Evolutionary conservation across 53 echinoderm and acorn worm species (phyloP).

Genomic region (Astropecten irregularis): DNA sequence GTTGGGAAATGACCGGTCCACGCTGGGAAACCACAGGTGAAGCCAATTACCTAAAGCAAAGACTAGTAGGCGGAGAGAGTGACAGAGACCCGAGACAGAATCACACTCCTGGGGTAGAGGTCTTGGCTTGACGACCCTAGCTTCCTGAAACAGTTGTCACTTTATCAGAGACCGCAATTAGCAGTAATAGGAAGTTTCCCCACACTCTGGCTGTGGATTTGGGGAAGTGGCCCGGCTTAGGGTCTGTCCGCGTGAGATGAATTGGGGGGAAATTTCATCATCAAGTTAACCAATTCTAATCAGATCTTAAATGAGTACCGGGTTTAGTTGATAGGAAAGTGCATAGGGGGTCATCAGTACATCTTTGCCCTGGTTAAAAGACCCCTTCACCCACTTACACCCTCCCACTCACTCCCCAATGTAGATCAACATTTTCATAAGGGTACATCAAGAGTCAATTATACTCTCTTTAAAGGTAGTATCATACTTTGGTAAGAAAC

Average conservation of each 20-base stretch:
- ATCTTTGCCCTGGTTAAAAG: no score
- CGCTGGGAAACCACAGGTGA: neutral
- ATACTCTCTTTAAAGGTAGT: no score
- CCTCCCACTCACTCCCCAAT: no score
- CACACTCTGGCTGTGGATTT: no score
- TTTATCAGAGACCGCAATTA: slow-evolving; percentile 11
- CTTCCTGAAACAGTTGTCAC: slow-evolving; percentile 18
- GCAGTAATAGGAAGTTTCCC: slow-evolving; percentile 45
- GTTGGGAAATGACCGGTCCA: slow-evolving; percentile 3
- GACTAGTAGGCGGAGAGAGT: no score
- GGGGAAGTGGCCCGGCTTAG: slow-evolving; percentile 1
- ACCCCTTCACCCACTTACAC: no score
- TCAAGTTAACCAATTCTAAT: neutral
- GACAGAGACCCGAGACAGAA: no score
- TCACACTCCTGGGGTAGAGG: no score
- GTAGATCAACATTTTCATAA: no score
- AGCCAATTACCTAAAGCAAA: neutral
- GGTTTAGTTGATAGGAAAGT: neutral
- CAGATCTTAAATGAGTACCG: neutral
- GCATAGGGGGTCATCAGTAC: no score
- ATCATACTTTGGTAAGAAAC: no score
- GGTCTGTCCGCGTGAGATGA: neutral
- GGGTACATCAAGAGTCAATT: no score
- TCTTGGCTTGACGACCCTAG: neutral
- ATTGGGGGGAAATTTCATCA: slow-evolving; percentile 11